Evolutionary conservation across 1,140 invertebrate genomes (phyloP).

Genomic region (Zaprionus taronus): DNA sequence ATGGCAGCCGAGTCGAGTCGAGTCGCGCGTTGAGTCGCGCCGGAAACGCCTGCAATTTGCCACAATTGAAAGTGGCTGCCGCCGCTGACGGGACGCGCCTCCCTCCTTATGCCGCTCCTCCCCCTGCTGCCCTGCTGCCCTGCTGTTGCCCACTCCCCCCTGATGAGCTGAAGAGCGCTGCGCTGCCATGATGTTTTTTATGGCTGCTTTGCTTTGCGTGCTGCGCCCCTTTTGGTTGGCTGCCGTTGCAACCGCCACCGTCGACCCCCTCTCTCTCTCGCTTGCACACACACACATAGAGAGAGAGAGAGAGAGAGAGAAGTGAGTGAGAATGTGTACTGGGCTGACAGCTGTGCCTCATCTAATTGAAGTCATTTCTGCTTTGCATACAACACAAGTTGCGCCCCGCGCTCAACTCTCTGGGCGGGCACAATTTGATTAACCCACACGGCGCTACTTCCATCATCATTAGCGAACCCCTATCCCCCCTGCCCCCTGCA

Average conservation of each 20-base stretch:
- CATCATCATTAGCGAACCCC: constrained; percentile 72
- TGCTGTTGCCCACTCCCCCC: neutral
- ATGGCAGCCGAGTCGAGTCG: constrained; percentile 49
- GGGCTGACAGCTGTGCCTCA: constrained; percentile 34
- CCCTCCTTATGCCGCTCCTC: constrained; percentile 16
- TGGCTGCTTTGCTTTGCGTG: constrained; percentile 12
- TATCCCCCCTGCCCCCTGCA: constrained; percentile 4
- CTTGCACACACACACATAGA: neutral
- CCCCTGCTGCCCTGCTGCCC: neutral
- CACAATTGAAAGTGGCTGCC: constrained; percentile 80
- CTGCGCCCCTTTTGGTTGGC: constrained; percentile 76
- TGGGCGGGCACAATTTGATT: constrained; percentile 73
- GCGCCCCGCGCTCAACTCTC: constrained; percentile 13
- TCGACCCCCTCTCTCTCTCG: constrained; percentile 3
- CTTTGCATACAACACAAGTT: constrained; percentile 59
- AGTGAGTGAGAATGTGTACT: neutral
- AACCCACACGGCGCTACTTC: constrained; percentile 69
- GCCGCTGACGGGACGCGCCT: constrained; percentile 34
- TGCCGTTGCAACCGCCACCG: constrained; percentile 49
- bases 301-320: constrained; percentile 13
- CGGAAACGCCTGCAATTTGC: constrained; percentile 82
- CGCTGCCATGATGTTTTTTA: constrained; percentile 73
- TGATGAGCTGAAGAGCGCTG: neutral
- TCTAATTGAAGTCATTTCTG: constrained; percentile 75
- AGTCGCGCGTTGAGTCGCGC: constrained; percentile 33